Evolutionary conservation across 2,113 vertebrate genomes (phyloP).

Genomic region (Pungitius pungitius): DNA sequence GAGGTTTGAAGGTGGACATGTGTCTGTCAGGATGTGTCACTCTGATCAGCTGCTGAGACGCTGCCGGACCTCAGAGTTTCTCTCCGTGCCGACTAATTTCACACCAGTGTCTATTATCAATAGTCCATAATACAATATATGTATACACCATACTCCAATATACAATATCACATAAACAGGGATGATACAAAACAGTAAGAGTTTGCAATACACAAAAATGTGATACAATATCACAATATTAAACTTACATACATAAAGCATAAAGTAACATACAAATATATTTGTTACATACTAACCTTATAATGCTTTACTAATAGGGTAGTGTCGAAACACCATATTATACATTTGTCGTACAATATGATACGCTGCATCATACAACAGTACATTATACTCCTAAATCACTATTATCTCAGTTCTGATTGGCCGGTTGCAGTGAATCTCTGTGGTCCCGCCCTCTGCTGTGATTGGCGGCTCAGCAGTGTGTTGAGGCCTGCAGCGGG

Average conservation of each 20-base stretch:
- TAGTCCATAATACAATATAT: neutral
- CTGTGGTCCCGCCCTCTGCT: constrained; percentile 65
- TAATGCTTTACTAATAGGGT: neutral
- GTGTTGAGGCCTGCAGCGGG: constrained; percentile 52
- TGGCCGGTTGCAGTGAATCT: constrained; percentile 23
- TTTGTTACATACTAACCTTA: neutral
- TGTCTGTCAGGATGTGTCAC: constrained; percentile 50
- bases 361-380: neutral
- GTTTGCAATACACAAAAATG: neutral
- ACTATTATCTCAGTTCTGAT: neutral
- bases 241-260: neutral
- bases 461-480: constrained; percentile 54
- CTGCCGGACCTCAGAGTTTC: constrained; percentile 43
- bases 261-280: too few relatives aligned
- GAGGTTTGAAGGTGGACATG: constrained; percentile 34
- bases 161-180: neutral
- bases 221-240: neutral
- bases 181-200: neutral
- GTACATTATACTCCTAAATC: neutral
- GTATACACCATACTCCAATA: neutral
- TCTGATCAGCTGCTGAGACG: constrained; percentile 59
- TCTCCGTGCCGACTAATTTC: neutral
- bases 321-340: neutral
- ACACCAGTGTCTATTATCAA: neutral
- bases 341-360: neutral